A percentile compares a stretch with the other conserved stretches of the same genome.
These are phyloP conservation scores for Apteryx owenii DNA, from an alignment of 2,113 vertebrate genomes.

Conservation along the genomic window DNA sequence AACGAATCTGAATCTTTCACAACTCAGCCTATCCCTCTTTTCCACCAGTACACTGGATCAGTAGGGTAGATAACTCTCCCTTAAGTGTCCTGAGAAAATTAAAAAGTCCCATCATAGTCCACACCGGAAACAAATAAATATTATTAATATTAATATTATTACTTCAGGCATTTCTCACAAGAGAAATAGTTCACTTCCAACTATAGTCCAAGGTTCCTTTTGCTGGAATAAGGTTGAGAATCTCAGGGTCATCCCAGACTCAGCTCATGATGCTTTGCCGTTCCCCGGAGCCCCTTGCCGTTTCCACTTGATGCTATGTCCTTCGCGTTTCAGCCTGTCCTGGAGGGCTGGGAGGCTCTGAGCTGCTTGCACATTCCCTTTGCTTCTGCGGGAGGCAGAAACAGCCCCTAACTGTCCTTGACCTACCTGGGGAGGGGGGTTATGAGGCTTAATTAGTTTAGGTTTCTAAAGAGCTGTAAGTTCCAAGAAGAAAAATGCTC, in stretches of 20 bases:
- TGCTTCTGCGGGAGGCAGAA: not conserved
- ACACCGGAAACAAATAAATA: not conserved
- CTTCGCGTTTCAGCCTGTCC: not conserved
- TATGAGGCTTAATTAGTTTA: constrained; percentile 50
- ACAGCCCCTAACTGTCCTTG: not conserved
- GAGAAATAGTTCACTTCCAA: not conserved
- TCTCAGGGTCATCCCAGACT: not conserved
- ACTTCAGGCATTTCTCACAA: not conserved
- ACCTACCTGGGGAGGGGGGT: constrained; percentile 24
- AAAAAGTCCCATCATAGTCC: not conserved
- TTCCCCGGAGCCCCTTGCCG: rapidly evolving
- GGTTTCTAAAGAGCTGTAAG: not conserved
- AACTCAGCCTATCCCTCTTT: not conserved
- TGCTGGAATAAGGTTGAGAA: not conserved
- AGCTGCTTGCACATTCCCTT: not conserved
- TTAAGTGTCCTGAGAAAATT: not conserved
- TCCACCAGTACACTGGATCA: not conserved
- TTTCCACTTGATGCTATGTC: not conserved
- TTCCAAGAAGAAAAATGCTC: constrained; percentile 23
- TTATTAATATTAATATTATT: not conserved
- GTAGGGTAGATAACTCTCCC: not conserved
- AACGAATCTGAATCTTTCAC: not conserved
- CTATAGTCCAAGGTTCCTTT: not conserved
- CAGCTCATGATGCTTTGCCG: not conserved
- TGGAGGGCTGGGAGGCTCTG: not conserved